Base-by-base conservation (phyloP, 1,140 invertebrate genomes). In the Drosophila arizonae region DNA sequence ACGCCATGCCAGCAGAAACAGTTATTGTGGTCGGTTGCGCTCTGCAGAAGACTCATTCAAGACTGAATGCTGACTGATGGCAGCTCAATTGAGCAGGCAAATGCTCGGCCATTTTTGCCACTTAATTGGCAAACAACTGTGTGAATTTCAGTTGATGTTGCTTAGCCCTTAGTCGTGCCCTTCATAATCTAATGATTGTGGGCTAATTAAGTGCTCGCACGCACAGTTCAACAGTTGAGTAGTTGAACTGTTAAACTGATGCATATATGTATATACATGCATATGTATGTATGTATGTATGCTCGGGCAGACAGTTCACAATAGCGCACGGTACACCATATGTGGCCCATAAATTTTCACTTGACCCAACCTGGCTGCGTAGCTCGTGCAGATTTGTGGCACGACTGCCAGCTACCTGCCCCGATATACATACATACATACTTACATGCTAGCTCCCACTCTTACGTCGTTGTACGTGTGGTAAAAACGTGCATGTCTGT, bases 161-260 rank as follows among this genome's bases (percentile, higher is more conserved):
- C 26, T 30, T 4, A n/a, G 21, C 21, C 21, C 21, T 11, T 41
- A 24, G 30, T 11, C 9, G 36, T n/a, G 39, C 24, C 46, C 43
- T 52, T 56, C 70, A 36, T 60, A 60, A 77, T 76, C 69, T 56
- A 77, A 81, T 78, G 78, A 78, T 87, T 77, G 65, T 69, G 72
- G 86, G 76, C 79, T 81, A 86, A 86, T 86, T 86, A 87, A 81
- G 71, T 79, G 76, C 64, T 86, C 56, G 82, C 76, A 87, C 82
- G 81, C 78, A 76, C 76, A 76, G 75, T 81, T 86, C 71, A 82
- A 51, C 64, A 63, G 52, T 41, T 36, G 39, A 61, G 43, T 28
- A 65, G 61, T 24, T 48, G 17, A 69, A 56, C 51, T 46, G 41
- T 45, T 46, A 36, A 54, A 58, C 46, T 57, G 48, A 52, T 66